These are phyloP conservation scores for Ornithoptera priamus DNA, from an alignment of 2,888 invertebrate genomes.

Conservation along the genomic window DNA sequence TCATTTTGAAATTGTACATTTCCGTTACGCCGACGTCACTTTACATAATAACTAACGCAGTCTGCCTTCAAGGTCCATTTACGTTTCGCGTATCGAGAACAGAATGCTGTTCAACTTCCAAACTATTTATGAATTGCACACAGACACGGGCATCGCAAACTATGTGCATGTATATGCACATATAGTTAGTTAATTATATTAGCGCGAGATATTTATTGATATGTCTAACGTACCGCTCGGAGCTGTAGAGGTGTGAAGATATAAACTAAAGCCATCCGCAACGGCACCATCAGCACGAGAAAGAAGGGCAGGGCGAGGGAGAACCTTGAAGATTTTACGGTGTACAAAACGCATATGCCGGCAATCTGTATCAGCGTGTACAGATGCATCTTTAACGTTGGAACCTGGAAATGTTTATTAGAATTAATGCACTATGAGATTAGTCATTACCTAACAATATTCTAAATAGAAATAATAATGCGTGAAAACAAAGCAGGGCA, in stretches of 20 bases:
- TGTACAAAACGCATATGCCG: conserved; percentile 89
- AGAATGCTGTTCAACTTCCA: background rate
- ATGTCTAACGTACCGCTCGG: conserved; percentile 83
- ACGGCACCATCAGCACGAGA: conserved; percentile 93
- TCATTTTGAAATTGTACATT: conserved; percentile 22
- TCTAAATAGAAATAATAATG: no score
- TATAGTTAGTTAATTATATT: no score
- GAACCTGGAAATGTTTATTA: conserved; percentile 79
- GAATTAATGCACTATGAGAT: no score
- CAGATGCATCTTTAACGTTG: conserved; percentile 94
- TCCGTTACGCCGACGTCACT: background rate
- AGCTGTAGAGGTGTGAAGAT: conserved; percentile 91
- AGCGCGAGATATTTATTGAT: no score
- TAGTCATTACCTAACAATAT: no score
- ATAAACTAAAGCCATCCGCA: conserved; percentile 85
- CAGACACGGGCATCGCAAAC: no score
- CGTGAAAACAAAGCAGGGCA: no score
- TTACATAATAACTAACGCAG: background rate
- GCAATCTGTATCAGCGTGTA: conserved; percentile 92
- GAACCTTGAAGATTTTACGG: conserved; percentile 92
- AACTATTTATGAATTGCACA: no score
- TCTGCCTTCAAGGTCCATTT: background rate
- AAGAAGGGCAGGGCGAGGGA: conserved; percentile 97
- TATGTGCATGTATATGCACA: no score
- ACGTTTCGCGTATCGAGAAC: background rate